Evolutionary conservation across 2,113 vertebrate species (phyloP).

Genomic region (Donacobius atricapilla): DNA sequence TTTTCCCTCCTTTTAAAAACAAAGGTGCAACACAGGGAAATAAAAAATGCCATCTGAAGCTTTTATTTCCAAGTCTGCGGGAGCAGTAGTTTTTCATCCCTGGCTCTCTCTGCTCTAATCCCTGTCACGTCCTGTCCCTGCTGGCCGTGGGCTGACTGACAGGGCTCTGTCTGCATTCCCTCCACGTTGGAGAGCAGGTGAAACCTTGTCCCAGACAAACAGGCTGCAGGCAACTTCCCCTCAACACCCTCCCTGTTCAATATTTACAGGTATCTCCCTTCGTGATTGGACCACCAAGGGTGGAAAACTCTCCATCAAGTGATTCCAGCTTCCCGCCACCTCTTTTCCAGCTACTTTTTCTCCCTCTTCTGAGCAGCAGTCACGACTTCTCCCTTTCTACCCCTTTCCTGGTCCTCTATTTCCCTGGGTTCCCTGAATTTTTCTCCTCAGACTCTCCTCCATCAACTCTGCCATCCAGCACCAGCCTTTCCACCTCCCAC

Average conservation of each 20-base stretch:
- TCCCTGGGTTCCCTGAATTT: neutral
- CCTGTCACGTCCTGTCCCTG: neutral
- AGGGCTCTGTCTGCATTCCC: neutral
- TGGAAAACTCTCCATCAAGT: neutral
- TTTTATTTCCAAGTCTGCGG: neutral
- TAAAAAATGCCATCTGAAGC: slow-evolving; percentile 14
- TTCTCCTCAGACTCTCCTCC: neutral
- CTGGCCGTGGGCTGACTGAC: neutral
- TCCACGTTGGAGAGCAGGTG: neutral
- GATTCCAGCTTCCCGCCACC: neutral
- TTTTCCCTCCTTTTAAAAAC: slow-evolving; percentile 9
- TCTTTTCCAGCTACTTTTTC: neutral
- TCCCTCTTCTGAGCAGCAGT: neutral
- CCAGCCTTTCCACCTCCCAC: neutral
- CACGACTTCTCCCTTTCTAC: neutral
- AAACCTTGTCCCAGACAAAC: neutral
- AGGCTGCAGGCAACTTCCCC: neutral
- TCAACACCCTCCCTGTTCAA: neutral
- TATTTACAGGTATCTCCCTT: neutral
- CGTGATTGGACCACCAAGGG: neutral
- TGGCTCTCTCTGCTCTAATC: neutral
- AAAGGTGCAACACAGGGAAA: neutral
- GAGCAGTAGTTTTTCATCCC: neutral
- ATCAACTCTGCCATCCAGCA: neutral
- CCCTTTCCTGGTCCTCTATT: neutral